A percentile compares a stretch with the other conserved stretches of the same genome.
phyloP scores from a whole-genome alignment of 2,888 invertebrate species.

The Aradus depressus region DNA sequence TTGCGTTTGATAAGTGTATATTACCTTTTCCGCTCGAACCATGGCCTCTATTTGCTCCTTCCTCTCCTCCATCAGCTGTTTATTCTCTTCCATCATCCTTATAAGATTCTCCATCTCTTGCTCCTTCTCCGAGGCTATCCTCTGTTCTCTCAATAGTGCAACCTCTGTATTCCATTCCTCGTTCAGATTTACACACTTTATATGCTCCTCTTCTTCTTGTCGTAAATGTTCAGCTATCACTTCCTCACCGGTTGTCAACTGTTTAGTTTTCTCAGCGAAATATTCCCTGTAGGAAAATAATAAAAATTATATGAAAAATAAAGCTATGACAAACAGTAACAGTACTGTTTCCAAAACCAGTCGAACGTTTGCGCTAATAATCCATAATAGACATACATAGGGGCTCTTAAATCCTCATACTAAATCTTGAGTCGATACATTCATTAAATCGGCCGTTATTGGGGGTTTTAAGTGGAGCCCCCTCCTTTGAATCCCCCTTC shows the following conservation, averaged over 20 bases:
- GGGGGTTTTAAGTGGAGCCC: too few relatives aligned
- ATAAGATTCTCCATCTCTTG: constrained; percentile 42
- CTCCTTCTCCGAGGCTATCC: constrained; percentile 41
- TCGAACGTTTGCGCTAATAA: too few relatives aligned
- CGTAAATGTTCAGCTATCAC: constrained; percentile 36
- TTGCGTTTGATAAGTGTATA: too few relatives aligned
- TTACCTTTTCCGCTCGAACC: constrained; percentile 42
- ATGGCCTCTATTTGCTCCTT: constrained; percentile 34
- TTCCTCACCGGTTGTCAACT: constrained; percentile 36
- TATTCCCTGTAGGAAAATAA: constrained; percentile 43
- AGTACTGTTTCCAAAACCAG: too few relatives aligned
- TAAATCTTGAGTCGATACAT: too few relatives aligned
- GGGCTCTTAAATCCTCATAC: too few relatives aligned
- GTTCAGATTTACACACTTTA: constrained; percentile 48
- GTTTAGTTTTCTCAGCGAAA: constrained; percentile 41
- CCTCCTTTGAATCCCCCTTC: too few relatives aligned
- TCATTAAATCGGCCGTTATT: too few relatives aligned
- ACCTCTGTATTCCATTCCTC: constrained; percentile 59
- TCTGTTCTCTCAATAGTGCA: constrained; percentile 45
- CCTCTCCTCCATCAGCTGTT: constrained; percentile 30
- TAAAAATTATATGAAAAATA: neutral
- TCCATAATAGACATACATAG: too few relatives aligned
- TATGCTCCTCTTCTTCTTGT: constrained; percentile 53
- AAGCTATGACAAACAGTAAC: too few relatives aligned
- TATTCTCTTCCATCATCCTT: constrained; percentile 31